Conservation (phyloP, 2,797 vertebrate species). For the Salmo trutta region DNA sequence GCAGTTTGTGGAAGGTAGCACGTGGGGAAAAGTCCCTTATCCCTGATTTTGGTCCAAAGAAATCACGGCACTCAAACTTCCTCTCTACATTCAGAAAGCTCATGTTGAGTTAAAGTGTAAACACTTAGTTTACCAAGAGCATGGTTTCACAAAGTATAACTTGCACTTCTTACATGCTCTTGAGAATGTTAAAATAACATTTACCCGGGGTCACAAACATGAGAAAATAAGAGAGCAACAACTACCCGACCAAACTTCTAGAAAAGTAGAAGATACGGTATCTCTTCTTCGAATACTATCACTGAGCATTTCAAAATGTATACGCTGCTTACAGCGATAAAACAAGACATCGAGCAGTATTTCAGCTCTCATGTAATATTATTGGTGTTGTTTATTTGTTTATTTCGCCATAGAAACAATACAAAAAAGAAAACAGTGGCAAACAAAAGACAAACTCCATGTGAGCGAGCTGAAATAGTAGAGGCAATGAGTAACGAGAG, state of each 20-base stretch:
- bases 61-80: constrained; percentile 72
- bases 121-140: constrained; percentile 4
- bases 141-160: constrained; percentile 10
- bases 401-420: constrained; percentile 46
- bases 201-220: constrained; percentile 11
- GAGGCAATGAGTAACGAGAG: constrained; percentile 35
- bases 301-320: constrained; percentile 7
- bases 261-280: constrained; percentile 39
- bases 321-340: not conserved
- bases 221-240: constrained; percentile 26
- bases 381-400: constrained; percentile 57
- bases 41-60: constrained; percentile 55
- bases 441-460: constrained; percentile 55
- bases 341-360: constrained; percentile 17
- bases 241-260: constrained; percentile 55
- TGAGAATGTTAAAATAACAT: constrained; percentile 19
- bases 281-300: not conserved
- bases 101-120: constrained; percentile 34
- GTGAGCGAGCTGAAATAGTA: constrained; percentile 29
- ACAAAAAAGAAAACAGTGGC: constrained; percentile 29
- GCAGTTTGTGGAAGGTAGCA: constrained; percentile 56
- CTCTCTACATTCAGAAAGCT: constrained; percentile 25
- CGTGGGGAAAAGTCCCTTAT: constrained; percentile 63
- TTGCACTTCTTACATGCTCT: constrained; percentile 20
- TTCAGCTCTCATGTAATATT: constrained; percentile 9